Percentiles rank a stretch among this genome's conserved stretches.
Evolutionary conservation across 2,113 vertebrate genomes (phyloP).

Genomic region (Hippocampus zosterae): DNA sequence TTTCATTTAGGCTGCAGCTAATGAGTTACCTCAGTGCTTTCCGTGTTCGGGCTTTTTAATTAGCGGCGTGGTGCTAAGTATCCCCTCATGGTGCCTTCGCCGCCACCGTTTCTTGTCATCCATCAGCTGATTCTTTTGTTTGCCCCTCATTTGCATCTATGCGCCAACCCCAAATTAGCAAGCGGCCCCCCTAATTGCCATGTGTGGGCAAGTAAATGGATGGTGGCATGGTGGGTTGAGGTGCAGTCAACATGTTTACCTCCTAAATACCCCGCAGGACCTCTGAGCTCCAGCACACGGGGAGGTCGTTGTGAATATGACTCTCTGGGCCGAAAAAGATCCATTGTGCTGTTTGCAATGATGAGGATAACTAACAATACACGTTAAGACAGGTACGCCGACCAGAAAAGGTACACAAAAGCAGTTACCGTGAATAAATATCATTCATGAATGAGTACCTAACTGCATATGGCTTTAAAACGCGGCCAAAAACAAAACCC

Average conservation of each 20-base stretch:
- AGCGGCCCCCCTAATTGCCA: slow-evolving; percentile 68
- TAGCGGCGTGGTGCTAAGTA: slow-evolving; percentile 69
- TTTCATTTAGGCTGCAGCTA: slow-evolving; percentile 57
- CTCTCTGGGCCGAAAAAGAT: slow-evolving; percentile 51
- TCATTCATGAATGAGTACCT: neutral
- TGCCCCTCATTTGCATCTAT: slow-evolving; percentile 74
- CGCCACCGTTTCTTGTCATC: slow-evolving; percentile 56
- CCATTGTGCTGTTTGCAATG: slow-evolving; percentile 59
- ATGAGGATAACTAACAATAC: slow-evolving; percentile 64
- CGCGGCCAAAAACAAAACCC: neutral
- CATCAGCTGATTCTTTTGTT: slow-evolving; percentile 70
- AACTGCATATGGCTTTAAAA: slow-evolving; percentile 1
- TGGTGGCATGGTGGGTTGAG: slow-evolving; percentile 33
- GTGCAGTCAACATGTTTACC: slow-evolving; percentile 69
- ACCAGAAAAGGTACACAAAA: slow-evolving; percentile 11
- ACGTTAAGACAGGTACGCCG: slow-evolving; percentile 32
- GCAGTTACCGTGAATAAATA: slow-evolving; percentile 21
- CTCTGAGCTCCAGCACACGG: slow-evolving; percentile 51
- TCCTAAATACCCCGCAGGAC: slow-evolving; percentile 65
- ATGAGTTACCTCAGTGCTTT: slow-evolving; percentile 70
- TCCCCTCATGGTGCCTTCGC: slow-evolving; percentile 63
- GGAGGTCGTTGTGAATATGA: slow-evolving; percentile 54
- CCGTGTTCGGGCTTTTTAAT: slow-evolving; percentile 76
- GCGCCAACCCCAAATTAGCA: slow-evolving; percentile 70
- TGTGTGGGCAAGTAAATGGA: slow-evolving; percentile 66